A percentile compares a stretch with the other conserved stretches of the same genome.
These are phyloP conservation scores for Hydrozoanthus gracilis DNA, from an alignment of 92 coral and sea anemone species.

Conservation along the genomic window DNA sequence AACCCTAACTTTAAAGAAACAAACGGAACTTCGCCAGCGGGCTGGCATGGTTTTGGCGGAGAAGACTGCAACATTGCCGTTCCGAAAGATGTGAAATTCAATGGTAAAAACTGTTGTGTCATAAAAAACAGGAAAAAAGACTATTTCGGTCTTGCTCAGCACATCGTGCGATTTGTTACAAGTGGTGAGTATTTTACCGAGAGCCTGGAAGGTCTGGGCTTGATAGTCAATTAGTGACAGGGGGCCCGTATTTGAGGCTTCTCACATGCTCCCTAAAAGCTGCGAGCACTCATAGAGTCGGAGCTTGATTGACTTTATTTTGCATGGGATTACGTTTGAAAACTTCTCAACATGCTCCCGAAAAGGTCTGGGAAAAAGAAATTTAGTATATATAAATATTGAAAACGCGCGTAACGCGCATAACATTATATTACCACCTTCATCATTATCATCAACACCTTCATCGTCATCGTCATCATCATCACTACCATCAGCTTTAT, in stretches of 20 bases:
- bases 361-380: too few relatives aligned
- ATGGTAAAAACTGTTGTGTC: slow-evolving; percentile 11
- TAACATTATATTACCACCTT: too few relatives aligned
- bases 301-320: too few relatives aligned
- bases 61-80: background rate
- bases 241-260: background rate
- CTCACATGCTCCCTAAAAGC: too few relatives aligned
- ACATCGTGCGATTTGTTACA: slow-evolving; percentile 15
- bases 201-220: background rate
- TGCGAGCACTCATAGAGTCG: too few relatives aligned
- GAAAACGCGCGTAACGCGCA: too few relatives aligned
- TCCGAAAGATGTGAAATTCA: background rate
- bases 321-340: too few relatives aligned
- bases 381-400: too few relatives aligned
- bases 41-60: slow-evolving; percentile 20
- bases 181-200: background rate
- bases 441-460: too few relatives aligned
- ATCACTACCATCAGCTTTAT: too few relatives aligned
- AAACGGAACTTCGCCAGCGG: background rate
- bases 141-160: slow-evolving; percentile 4
- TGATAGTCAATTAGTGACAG: background rate
- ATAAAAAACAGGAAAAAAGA: slow-evolving; percentile 1
- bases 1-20: slow-evolving; percentile 12
- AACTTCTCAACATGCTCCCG: too few relatives aligned
- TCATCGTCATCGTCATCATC: too few relatives aligned